These are phyloP conservation scores for Drosophila affinis DNA, from an alignment of 2,888 invertebrate genomes.

Conservation along the genomic window DNA sequence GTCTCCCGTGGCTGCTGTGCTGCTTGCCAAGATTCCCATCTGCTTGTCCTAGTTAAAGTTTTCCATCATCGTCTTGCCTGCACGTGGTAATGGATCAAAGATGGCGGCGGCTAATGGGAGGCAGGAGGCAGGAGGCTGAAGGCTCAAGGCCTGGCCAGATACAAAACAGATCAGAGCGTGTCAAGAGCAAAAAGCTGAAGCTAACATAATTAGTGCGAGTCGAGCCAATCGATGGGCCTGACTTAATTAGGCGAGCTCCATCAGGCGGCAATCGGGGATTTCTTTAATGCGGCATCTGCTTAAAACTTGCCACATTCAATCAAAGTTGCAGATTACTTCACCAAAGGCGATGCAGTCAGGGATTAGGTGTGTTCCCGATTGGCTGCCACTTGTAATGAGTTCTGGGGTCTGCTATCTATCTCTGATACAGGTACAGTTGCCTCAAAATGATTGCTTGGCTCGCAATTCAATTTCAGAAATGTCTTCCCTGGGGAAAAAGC, in stretches of 20 bases:
- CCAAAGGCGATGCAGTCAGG: background rate
- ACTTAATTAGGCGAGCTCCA: conserved; percentile 22
- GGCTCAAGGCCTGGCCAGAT: background rate
- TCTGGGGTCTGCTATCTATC: too few species aligned
- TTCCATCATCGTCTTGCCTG: conserved; percentile 22
- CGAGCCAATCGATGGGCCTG: conserved; percentile 29
- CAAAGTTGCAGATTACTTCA: background rate
- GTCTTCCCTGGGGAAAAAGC: too few species aligned
- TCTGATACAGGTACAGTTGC: too few species aligned
- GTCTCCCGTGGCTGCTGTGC: background rate
- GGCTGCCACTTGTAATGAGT: background rate
- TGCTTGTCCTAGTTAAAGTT: conserved; percentile 40
- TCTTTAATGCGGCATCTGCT: background rate
- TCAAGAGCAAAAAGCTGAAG: conserved; percentile 23
- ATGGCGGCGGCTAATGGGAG: conserved; percentile 42
- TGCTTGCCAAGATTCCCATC: conserved; percentile 25
- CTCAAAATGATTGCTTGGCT: too few species aligned
- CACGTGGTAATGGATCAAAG: conserved; percentile 45
- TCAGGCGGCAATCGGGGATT: background rate
- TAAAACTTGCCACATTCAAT: background rate
- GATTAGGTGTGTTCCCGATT: background rate
- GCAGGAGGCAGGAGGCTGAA: background rate
- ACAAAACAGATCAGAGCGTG: conserved; percentile 27
- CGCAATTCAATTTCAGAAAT: too few species aligned
- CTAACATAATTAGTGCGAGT: conserved; percentile 25